Evolutionary conservation across 2,888 invertebrate genomes (phyloP).

Genomic region (Brachyptera putata): DNA sequence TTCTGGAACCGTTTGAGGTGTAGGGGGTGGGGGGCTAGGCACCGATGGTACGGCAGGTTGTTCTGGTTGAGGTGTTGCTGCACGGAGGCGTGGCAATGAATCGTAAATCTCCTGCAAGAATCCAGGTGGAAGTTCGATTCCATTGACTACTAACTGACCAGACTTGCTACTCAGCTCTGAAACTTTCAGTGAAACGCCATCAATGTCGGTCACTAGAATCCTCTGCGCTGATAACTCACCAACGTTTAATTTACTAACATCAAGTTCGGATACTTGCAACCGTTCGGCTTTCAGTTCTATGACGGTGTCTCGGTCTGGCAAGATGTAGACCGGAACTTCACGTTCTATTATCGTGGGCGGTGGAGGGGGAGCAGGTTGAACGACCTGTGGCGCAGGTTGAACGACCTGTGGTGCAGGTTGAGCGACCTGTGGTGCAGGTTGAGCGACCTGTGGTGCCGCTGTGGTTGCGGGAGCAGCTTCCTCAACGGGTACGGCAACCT

Average conservation of each 20-base stretch:
- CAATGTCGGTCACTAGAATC: constrained; percentile 76
- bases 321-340: constrained; percentile 34
- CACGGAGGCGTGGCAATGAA: constrained; percentile 27
- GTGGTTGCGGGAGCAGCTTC: background rate
- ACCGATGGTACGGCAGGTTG: constrained; percentile 30
- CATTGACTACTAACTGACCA: constrained; percentile 62
- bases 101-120: constrained; percentile 56
- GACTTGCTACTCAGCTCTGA: constrained; percentile 67
- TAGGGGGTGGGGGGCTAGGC: constrained; percentile 11
- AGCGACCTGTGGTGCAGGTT: background rate
- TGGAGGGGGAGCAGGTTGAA: constrained; percentile 17
- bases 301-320: constrained; percentile 38
- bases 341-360: constrained; percentile 39
- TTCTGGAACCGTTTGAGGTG: constrained; percentile 10
- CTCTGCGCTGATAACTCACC: constrained; percentile 74
- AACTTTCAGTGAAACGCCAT: constrained; percentile 67
- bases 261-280: constrained; percentile 68
- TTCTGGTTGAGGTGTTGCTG: constrained; percentile 38
- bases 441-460: background rate
- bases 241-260: constrained; percentile 73
- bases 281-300: constrained; percentile 53
- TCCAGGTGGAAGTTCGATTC: constrained; percentile 63
- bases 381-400: background rate
- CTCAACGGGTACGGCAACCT: background rate
- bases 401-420: background rate